Evolutionary conservation across 2,797 vertebrate species (phyloP), one percentile per base, ranked within the genome.

Genomic region (Apogon hyalosoma): DNA sequence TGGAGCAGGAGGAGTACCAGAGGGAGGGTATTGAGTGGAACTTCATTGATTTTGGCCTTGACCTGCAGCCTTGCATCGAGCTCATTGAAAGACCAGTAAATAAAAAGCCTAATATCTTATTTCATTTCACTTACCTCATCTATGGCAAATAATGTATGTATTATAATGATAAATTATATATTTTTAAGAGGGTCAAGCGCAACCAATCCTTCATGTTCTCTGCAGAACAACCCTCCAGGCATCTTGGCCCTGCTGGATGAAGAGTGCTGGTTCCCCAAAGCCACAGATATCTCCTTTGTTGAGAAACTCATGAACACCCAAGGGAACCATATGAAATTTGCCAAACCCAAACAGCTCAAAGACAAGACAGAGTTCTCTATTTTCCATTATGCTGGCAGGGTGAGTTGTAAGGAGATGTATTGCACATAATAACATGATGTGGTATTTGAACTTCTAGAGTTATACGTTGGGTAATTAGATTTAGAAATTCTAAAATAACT

Each of bases 241-340:
- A 95, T 99, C 73, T 84, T 99, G 89, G 96, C 98, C 69, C 92
- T 99, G 82, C 91, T 99, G 90, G 98, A 98, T 60, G 98, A 99
- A 82, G 97, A 99, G 78, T 99, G 98, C 71, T 99, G 97, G 98
- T 99, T 98, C 89, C 98, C 98, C 59, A 99, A 99, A 92, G 97
- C 98, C 71, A 98, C 97, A 0, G 97, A 98, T 63, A 80, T 96
- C 9, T 98, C 98, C 40, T 98, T 99, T 51, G 97, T 99, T 73
- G 98, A 98, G 84, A 98, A 99, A 84, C 90, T 99, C n/a, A 55
- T 93, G 33, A 87, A 92, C 41, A 97, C 97, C 60, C 98, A 98
- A 89, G 96, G 94, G 57, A 96, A 86, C 84, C 97, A 98, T 63
- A 7, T 95, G 54, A 99, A 99, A 88, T 99, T 99, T 79, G 94